Percentiles rank a stretch among this genome's conserved stretches.
phyloP scores from a whole-genome alignment of 2,888 invertebrate genomes.

The Agrilus biguttatus region DNA sequence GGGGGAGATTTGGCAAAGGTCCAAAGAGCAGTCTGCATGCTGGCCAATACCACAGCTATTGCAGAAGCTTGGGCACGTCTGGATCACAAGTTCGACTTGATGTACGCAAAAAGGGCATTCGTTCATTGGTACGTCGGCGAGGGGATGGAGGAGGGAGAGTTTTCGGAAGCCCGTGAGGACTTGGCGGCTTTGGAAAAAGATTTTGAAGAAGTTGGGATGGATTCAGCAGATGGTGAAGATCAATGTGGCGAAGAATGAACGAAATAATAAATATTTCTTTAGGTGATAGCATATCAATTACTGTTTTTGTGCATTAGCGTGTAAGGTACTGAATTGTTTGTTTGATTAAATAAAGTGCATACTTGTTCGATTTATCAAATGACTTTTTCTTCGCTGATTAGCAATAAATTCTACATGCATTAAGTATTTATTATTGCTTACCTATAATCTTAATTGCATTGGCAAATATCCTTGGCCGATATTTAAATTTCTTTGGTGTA shows the following conservation, averaged over 20 bases:
- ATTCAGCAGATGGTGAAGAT: slow-evolving; percentile 37
- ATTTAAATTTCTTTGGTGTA: too few relatives aligned
- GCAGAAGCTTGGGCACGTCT: slow-evolving; percentile 53
- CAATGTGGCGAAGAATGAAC: slow-evolving; percentile 20
- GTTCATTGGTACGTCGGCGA: slow-evolving; percentile 69
- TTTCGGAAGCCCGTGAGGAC: slow-evolving; percentile 64
- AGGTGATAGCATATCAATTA: too few relatives aligned
- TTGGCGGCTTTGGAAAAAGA: slow-evolving; percentile 54
- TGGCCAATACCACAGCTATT: slow-evolving; percentile 53
- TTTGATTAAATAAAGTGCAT: too few relatives aligned
- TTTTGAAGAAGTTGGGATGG: slow-evolving; percentile 56
- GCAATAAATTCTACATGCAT: too few relatives aligned
- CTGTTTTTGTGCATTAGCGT: too few relatives aligned
- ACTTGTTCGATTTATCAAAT: too few relatives aligned
- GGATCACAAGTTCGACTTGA: slow-evolving; percentile 53
- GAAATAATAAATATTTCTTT: too few relatives aligned
- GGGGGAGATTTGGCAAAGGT: slow-evolving; percentile 43
- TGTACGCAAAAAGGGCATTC: slow-evolving; percentile 54
- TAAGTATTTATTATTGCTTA: too few relatives aligned
- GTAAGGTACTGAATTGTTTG: too few relatives aligned
- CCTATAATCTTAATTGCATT: too few relatives aligned
- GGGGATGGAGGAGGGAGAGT: slow-evolving; percentile 69
- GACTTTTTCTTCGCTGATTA: too few relatives aligned
- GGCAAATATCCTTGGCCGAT: too few relatives aligned
- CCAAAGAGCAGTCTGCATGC: slow-evolving; percentile 50